A percentile compares a stretch with the other conserved stretches of the same genome.
phyloP scores from a whole-genome alignment of 2,113 vertebrate genomes.

The Regulus satrapa region DNA sequence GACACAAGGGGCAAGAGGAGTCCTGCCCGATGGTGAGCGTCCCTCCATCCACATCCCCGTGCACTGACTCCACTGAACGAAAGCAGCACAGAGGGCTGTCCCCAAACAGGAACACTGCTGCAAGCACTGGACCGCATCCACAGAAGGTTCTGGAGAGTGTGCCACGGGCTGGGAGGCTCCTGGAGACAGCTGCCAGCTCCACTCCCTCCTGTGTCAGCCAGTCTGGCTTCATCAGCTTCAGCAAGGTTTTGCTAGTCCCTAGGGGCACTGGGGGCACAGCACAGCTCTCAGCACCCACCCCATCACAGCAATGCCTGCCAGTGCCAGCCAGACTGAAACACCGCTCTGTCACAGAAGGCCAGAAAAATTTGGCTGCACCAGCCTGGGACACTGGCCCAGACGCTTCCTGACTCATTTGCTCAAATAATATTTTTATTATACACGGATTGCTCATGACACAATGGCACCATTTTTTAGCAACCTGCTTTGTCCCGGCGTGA shows the following conservation, averaged over 20 bases:
- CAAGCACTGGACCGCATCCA: fast-evolving
- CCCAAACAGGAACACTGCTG: neutral
- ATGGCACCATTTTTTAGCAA: slow-evolving; percentile 16
- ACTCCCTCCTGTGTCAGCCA: neutral
- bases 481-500: neutral
- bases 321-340: neutral
- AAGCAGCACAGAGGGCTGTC: neutral
- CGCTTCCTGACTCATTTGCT: slow-evolving; percentile 39
- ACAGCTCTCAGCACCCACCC: neutral
- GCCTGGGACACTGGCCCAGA: slow-evolving; percentile 34
- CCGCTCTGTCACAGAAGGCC: neutral
- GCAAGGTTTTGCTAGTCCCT: neutral
- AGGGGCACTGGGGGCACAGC: neutral
- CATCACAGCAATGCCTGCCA: neutral
- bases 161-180: neutral
- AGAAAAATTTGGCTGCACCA: neutral
- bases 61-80: fast-evolving
- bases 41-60: fast-evolving
- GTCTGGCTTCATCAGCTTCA: neutral
- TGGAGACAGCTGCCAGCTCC: neutral
- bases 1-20: fast-evolving
- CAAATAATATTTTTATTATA: slow-evolving; percentile 49
- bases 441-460: slow-evolving; percentile 33
- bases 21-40: neutral
- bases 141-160: neutral